phyloP scores from a whole-genome alignment of 2,113 vertebrate species.

The Psilopsiagon aymara region DNA sequence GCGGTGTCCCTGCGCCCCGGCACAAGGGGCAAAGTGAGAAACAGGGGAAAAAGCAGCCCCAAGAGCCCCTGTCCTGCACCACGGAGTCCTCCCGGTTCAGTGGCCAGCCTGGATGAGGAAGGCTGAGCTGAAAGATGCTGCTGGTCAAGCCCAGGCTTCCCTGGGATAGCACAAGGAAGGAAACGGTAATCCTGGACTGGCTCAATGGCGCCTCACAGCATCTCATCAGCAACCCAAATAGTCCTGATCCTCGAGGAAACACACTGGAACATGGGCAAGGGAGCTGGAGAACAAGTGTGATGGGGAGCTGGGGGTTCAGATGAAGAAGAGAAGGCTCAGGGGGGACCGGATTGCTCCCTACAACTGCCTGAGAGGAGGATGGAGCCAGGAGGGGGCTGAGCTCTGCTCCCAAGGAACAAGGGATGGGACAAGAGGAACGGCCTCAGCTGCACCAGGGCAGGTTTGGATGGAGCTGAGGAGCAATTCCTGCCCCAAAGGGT shows the following conservation, averaged over 20 bases:
- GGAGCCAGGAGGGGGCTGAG: background rate
- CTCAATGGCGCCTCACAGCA: rapidly evolving
- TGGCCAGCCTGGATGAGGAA: background rate
- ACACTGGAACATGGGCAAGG: background rate
- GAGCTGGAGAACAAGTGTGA: background rate
- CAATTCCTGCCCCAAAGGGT: no score
- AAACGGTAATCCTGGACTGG: no score
- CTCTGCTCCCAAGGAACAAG: no score
- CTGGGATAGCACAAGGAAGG: background rate
- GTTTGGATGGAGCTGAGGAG: no score
- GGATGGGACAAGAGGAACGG: no score
- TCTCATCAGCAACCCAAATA: background rate
- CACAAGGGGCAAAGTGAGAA: background rate
- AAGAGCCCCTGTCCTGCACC: rapidly evolving
- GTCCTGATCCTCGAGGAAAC: background rate
- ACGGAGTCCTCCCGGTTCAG: rapidly evolving
- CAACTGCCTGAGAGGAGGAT: background rate
- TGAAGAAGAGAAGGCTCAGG: background rate
- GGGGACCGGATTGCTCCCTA: background rate
- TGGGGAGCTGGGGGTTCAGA: background rate
- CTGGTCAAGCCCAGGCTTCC: rapidly evolving
- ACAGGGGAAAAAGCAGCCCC: rapidly evolving
- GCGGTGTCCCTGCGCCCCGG: background rate
- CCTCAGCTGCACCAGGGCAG: no score
- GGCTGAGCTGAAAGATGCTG: background rate